Conservation (phyloP, 2,888 invertebrate species). For the Drosophila ustulata region DNA sequence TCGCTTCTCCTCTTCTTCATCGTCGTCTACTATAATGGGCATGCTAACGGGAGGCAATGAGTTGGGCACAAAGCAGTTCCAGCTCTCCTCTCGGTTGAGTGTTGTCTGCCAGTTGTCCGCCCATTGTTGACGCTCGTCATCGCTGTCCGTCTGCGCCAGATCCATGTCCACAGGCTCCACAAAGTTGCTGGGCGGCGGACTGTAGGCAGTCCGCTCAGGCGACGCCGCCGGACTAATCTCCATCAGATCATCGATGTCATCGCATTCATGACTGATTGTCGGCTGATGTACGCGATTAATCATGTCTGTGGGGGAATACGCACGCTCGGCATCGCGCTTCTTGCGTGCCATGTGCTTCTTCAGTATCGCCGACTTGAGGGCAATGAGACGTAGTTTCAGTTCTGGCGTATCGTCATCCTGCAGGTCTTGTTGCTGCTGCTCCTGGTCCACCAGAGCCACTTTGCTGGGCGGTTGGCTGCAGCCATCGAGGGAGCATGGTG, state of each 20-base stretch:
- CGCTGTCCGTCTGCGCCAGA: conserved; percentile 83
- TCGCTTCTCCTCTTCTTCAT: conserved; percentile 42
- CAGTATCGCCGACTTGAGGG: conserved; percentile 84
- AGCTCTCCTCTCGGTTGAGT: conserved; percentile 43
- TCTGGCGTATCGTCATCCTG: conserved; percentile 49
- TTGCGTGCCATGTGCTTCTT: conserved; percentile 83
- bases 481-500: conserved; percentile 12
- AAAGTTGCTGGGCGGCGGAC: conserved; percentile 44
- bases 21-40: conserved; percentile 67
- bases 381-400: conserved; percentile 81
- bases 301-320: conserved; percentile 85
- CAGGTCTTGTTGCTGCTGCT: conserved; percentile 67
- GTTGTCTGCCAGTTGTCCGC: conserved; percentile 42
- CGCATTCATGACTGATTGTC: conserved; percentile 50
- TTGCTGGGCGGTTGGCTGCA: conserved; percentile 17
- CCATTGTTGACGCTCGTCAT: conserved; percentile 63
- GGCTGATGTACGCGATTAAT: conserved; percentile 72
- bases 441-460: conserved; percentile 74
- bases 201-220: conserved; percentile 70
- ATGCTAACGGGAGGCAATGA: conserved; percentile 62
- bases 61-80: conserved; percentile 59
- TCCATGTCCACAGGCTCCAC: conserved; percentile 84
- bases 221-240: conserved; percentile 84
- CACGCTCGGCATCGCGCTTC: conserved; percentile 82
- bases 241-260: conserved; percentile 73